Evolutionary conservation across 2,888 invertebrate genomes (phyloP), one percentile per base, ranked within the genome.

Genomic region (Drosophila recens): DNA sequence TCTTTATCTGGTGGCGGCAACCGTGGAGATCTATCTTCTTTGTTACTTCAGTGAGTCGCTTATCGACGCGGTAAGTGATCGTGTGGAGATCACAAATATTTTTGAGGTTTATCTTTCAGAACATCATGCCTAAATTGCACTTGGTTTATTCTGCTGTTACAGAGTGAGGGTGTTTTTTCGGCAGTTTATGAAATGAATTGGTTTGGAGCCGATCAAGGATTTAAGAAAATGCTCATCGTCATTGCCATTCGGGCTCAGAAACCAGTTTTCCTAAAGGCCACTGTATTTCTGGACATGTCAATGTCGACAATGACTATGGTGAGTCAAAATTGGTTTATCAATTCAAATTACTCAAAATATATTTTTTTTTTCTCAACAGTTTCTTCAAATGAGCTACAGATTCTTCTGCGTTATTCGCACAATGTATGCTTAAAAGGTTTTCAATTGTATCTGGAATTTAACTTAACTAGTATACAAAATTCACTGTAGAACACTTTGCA

Each of bases 31-130:
- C 0, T 90, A 82, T 67, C 59, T 91, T 5, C 82, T 92, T 0
- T 91, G 91, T 42, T 77, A 83, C 5, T 90, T 87, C 10, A 88
- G 91, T 5, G 88, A 91, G 13, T 51, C 71, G 43, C 67, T 92
- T 0, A 77, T 86, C 6, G 77, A 77, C 54, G 82, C 90, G 51
- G 92, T 92, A 49, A 68, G 83, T 70, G 10, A 10, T 17, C 13
- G 4, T 17, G 1, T 23, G 1, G 1, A 20, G 0, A 43, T 43
- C 5, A 43, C 2, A 42, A 2, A 40, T 11, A 10, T 27, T 3
- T 27, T 6, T 23, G 3, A 4, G 13, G 10, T 2, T 33, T 33
- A 33, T 45, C 4, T n/a, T 36, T 11, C 0, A 36, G 0, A 4
- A 36, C 11, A 13, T 11, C 6, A 11, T 36, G 4, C 13, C 34